A percentile compares a stretch with the other conserved stretches of the same genome.
Evolutionary conservation across 1,140 invertebrate genomes (phyloP).

Genomic region (Venustaconcha ellipsiformis): DNA sequence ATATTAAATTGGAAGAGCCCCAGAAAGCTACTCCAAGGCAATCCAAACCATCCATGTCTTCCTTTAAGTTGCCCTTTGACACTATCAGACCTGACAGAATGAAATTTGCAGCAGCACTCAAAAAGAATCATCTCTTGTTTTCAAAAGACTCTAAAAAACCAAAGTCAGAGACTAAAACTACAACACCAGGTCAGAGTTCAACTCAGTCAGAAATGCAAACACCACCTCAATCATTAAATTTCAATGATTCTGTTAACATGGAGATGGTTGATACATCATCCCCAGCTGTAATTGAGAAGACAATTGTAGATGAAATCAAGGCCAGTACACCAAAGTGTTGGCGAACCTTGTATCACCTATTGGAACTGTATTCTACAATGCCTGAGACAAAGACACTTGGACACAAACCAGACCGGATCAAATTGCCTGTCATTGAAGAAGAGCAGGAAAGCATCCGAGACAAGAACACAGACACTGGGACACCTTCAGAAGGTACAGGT

Average conservation of each 20-base stretch:
- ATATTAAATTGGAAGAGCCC: too few relatives aligned
- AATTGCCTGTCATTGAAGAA: constrained; percentile 57
- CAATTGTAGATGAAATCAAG: constrained; percentile 68
- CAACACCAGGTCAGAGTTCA: constrained; percentile 17
- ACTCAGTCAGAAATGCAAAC: constrained; percentile 41
- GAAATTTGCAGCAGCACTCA: constrained; percentile 20
- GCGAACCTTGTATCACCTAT: constrained; percentile 92
- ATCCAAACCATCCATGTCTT: constrained; percentile 20
- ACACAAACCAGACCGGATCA: constrained; percentile 67
- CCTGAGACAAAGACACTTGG: constrained; percentile 93
- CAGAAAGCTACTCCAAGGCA: too few relatives aligned
- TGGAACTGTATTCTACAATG: constrained; percentile 94
- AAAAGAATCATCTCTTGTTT: constrained; percentile 35
- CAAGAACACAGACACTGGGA: constrained; percentile 43
- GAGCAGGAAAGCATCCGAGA: constrained; percentile 39
- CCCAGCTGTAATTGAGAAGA: constrained; percentile 66
- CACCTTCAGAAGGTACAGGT: constrained; percentile 21
- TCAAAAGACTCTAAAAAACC: constrained; percentile 36
- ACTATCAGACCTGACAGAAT: constrained; percentile 36
- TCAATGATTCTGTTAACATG: constrained; percentile 67
- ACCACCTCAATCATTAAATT: constrained; percentile 59
- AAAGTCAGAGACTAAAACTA: constrained; percentile 18
- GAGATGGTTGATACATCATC: constrained; percentile 67
- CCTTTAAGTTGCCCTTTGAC: constrained; percentile 29
- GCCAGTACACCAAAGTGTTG: constrained; percentile 85